Conservation (phyloP, 1,140 invertebrate species). For the Muscidifurax raptorellus region DNA sequence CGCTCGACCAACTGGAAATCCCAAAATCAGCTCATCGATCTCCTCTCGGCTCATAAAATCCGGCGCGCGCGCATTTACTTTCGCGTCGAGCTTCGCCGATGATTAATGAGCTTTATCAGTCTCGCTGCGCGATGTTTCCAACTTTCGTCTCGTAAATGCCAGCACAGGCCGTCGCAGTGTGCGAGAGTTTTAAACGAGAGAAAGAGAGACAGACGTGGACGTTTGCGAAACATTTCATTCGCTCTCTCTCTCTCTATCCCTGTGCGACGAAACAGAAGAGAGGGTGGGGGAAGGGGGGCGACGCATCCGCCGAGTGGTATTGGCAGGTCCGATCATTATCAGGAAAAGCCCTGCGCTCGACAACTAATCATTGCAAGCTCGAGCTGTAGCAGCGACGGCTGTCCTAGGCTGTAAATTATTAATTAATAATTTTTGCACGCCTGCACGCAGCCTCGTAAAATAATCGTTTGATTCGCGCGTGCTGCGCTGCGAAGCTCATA, state of each 20-base stretch:
- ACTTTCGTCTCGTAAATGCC: slow-evolving; percentile 1
- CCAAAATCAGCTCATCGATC: slow-evolving; percentile 30
- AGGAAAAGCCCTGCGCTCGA: slow-evolving; percentile 23
- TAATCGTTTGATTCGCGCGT: slow-evolving; percentile 36
- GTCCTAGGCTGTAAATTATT: slow-evolving; percentile 39
- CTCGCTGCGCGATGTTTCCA: neutral
- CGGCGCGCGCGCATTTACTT: slow-evolving; percentile 28
- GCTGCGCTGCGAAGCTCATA: no score
- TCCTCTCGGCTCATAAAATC: slow-evolving; percentile 45
- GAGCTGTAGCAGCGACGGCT: neutral
- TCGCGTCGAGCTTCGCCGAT: neutral
- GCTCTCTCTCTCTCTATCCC: neutral
- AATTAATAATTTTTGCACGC: slow-evolving; percentile 43
- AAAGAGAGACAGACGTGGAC: neutral
- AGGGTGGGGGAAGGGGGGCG: neutral
- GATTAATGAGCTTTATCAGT: slow-evolving; percentile 46
- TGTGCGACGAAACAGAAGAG: neutral
- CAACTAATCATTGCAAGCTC: slow-evolving; percentile 40
- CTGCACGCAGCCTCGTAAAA: neutral
- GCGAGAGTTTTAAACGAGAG: neutral
- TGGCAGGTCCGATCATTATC: slow-evolving; percentile 44
- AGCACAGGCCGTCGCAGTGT: neutral
- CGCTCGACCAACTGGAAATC: slow-evolving; percentile 15
- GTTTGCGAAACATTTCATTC: slow-evolving; percentile 13
- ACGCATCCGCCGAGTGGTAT: slow-evolving; percentile 36